These are phyloP conservation scores for Martes flavigula DNA, from an alignment of 2,797 vertebrate genomes.

Conservation along the genomic window DNA sequence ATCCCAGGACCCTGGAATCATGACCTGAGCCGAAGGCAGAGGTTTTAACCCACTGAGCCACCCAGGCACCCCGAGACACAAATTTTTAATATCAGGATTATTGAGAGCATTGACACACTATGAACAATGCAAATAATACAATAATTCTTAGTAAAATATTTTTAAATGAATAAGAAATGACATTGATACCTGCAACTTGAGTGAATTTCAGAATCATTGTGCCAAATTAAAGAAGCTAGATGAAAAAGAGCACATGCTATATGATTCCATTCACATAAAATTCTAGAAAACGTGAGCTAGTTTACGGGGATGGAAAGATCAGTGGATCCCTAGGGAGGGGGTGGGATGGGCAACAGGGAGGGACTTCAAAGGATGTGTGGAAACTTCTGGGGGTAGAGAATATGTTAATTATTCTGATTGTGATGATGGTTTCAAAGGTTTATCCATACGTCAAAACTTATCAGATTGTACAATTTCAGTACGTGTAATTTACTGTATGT, in stretches of 20 bases:
- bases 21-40: too few relatives aligned
- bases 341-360: neutral
- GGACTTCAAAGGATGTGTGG: neutral
- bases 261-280: too few relatives aligned
- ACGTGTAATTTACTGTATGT: neutral
- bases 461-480: neutral
- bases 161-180: neutral
- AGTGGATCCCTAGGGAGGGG: neutral
- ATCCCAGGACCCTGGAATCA: too few relatives aligned
- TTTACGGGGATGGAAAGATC: neutral
- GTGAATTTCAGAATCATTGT: neutral
- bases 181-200: neutral
- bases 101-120: neutral
- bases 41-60: too few relatives aligned
- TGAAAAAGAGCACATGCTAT: neutral
- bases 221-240: neutral
- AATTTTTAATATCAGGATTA: neutral
- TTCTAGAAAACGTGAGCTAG: neutral
- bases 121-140: neutral
- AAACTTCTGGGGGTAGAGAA: neutral
- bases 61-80: neutral
- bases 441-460: neutral
- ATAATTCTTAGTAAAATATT: neutral
- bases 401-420: neutral
- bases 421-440: neutral